Evolutionary conservation across 35 echinoderm and acorn worm species (phyloP), one percentile per base, ranked within the genome.

Genomic region (Ophiothrix spiculata): DNA sequence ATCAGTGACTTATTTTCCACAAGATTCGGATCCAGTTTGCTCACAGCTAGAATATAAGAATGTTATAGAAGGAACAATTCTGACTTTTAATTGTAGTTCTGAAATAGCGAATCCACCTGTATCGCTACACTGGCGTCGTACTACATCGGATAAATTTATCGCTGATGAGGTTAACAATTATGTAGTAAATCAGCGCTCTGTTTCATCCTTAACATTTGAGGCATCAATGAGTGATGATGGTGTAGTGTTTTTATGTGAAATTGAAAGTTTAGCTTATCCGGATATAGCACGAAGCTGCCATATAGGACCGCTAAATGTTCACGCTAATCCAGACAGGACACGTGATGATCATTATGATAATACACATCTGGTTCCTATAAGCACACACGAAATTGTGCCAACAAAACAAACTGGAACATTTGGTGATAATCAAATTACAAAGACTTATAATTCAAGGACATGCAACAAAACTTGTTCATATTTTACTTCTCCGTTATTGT

Each of bases 211-310:
- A 69, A 6, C 17, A 69, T n/a, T 69, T 25, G 1, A n/a, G 8
- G 60, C 60, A n/a, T 69, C 60, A 12, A 6, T 6, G 23, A n/a
- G 29, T 25, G 60, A 69, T 25, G 23, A 69, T n/a, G 60, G 60
- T 25, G 60, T 69, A 2, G 60, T 69, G 60, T 69, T 69, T n/a
- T 69, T 69, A 69, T 69, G 60, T 25, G 60, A 69, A 69, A n/a
- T 69, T 25, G 29, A 1, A 2, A 69, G 60, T 69, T 6, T 2
- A 4, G 60, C 25, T 6, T 69, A 25, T n/a, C 60, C 60, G 23
- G 60, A 69, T 69, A 69, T 28, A 2, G 23, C 1, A 4, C 60
- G 60, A 2, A 12, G 16, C 2, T 69, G 60, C 29, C 60, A 69
- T 69, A n/a, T 69, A 4, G 60, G 60, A 12, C 60, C 60, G 2